Base-by-base conservation (phyloP, 2,797 vertebrate genomes). In the Darevskia nairensis region DNA sequence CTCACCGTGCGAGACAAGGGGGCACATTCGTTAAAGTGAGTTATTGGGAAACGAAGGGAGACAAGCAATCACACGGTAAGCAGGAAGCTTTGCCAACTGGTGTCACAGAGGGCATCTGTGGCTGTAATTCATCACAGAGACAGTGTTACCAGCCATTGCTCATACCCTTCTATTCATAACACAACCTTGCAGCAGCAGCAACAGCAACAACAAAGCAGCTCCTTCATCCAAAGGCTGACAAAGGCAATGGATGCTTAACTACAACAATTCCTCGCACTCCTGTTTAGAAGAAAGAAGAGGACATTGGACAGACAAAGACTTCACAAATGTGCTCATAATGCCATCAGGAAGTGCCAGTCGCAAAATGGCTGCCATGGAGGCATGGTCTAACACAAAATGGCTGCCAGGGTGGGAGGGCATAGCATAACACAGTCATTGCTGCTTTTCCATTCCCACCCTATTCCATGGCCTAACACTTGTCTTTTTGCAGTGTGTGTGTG, bases 121-220 rank as follows among this genome's bases (percentile, higher is more conserved):
- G 15, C 74, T 91, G 41, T 87, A 80, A 86, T 90, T 89, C 59
- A 59, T 89, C 88, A 84, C 29, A 88, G 19, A 46, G 25, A 66
- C 27, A 61, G 3, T 35, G 90, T 32, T 76, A 82, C 81, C 41
- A 86, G 79, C 39, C 61, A 59, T 59, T 68, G 84, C 59, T 91
- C 89, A 74, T 89, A 61, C 29, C 13, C 46, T 61, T 44, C 15
- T 61, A 88, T 92, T 82, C 64, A 32, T 78, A 50, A 9, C 85
- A 78, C 23, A 35, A 66, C 55, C 21, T 74, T 21, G 59, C 0
- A 8, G 55, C 39, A 72, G 15, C 39, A 55, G 50, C 50, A 55
- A 1, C 50, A 66, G 23, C 39, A 66, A 77, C 39, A 66, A 29
- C 39, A 66, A 77, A 84, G 80, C 32, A 55, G 3, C 87, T 72